These are phyloP conservation scores for Glomeris maerens DNA, from an alignment of 1,140 invertebrate species.

Conservation along the genomic window DNA sequence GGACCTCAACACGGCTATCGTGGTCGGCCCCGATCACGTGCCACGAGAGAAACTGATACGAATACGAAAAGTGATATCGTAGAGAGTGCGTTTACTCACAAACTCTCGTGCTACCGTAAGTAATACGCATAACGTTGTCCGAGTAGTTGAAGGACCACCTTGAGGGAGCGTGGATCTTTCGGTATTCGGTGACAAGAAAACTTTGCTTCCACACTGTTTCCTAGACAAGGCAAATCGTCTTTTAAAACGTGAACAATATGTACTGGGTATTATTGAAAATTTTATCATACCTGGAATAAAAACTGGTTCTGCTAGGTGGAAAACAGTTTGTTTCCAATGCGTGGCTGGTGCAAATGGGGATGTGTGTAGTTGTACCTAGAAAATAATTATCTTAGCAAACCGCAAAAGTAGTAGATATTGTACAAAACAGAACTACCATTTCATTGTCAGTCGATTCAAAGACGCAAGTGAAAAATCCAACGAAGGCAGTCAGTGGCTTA, in stretches of 20 bases:
- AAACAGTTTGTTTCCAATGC: conserved; percentile 97
- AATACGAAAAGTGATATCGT: too few relatives aligned
- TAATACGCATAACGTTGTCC: not conserved
- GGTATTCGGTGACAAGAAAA: not conserved
- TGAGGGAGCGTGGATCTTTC: not conserved
- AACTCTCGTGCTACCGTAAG: too few relatives aligned
- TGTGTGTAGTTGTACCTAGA: conserved; percentile 33
- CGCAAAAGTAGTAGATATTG: not conserved
- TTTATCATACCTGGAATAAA: conserved; percentile 49
- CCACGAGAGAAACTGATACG: not conserved
- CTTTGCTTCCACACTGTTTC: not conserved
- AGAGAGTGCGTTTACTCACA: too few relatives aligned
- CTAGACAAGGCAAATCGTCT: not conserved
- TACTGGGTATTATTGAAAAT: conserved; percentile 1
- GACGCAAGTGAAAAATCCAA: conserved; percentile 80
- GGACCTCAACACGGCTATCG: too few relatives aligned
- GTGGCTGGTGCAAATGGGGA: conserved; percentile 58
- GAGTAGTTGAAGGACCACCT: not conserved
- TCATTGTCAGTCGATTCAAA: conserved; percentile 56
- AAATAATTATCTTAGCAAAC: conserved; percentile 19
- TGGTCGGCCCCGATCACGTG: too few relatives aligned
- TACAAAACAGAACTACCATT: not conserved
- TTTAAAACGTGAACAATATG: not conserved
- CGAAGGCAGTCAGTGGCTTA: conserved; percentile 5
- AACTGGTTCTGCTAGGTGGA: conserved; percentile 65